These are phyloP conservation scores for Callaeas wilsoni DNA, from an alignment of 2,113 vertebrate species.

Conservation along the genomic window DNA sequence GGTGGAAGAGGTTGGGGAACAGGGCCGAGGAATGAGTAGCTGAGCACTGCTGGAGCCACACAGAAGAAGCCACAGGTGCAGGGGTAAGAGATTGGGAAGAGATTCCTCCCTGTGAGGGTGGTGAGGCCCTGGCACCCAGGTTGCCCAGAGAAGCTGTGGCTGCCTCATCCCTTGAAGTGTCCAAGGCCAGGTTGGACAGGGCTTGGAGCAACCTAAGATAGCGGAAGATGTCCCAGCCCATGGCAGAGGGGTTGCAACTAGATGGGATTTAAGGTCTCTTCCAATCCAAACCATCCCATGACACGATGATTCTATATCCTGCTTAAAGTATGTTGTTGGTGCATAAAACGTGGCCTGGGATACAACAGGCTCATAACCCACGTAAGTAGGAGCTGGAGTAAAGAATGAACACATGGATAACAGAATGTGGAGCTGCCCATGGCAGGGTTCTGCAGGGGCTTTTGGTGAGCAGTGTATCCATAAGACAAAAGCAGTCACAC, in stretches of 20 bases:
- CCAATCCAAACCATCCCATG: not conserved
- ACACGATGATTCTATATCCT: not conserved
- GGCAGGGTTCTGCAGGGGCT: not conserved
- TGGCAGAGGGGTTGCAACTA: not conserved
- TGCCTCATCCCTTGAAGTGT: accelerated
- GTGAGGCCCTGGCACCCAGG: not conserved
- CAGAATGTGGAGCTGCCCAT: not conserved
- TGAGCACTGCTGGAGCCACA: not conserved
- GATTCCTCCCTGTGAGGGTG: not conserved
- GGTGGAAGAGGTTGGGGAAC: not conserved
- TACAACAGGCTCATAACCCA: not conserved
- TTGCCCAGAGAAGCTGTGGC: not conserved
- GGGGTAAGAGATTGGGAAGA: not conserved
- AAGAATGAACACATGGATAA: not conserved
- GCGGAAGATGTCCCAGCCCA: not conserved
- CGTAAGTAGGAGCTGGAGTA: not conserved
- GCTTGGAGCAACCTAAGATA: not conserved
- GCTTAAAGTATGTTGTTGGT: not conserved
- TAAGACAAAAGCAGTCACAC: not conserved
- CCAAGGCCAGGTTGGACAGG: accelerated
- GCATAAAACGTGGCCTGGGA: not conserved
- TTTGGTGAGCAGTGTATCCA: not conserved
- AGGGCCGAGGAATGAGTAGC: accelerated
- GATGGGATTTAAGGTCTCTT: not conserved
- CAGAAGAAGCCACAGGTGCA: not conserved